Percentiles rank a stretch among this genome's conserved stretches.
These are phyloP conservation scores for Catostylus mosaicus DNA, from an alignment of 30 jellyfish, hydroid and myxozoan genomes.

Conservation along the genomic window DNA sequence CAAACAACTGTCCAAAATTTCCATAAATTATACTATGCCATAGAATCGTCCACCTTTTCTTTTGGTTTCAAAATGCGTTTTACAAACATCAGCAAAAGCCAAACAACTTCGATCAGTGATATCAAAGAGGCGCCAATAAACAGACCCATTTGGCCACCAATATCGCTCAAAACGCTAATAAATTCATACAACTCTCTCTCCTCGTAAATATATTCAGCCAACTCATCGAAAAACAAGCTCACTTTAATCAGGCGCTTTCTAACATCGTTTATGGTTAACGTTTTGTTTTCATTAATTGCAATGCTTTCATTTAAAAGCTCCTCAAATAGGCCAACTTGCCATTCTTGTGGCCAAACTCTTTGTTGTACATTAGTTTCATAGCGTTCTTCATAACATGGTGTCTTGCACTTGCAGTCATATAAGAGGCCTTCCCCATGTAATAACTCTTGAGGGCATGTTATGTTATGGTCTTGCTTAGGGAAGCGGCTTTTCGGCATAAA, in stretches of 20 bases:
- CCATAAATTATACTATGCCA: too few species aligned
- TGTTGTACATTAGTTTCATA: constrained; percentile 24
- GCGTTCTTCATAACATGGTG: constrained; percentile 37
- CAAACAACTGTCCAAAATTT: too few species aligned
- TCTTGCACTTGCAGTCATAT: constrained; percentile 15
- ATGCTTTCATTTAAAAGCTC: background rate
- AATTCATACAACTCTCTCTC: too few species aligned
- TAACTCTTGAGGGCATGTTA: background rate
- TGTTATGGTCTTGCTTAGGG: background rate
- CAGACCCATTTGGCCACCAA: too few species aligned
- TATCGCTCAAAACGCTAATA: too few species aligned
- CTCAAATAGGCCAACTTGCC: constrained; percentile 37
- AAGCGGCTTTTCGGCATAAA: background rate
- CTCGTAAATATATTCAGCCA: too few species aligned
- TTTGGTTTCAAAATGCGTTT: too few species aligned
- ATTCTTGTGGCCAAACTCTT: constrained; percentile 55
- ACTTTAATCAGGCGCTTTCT: constrained; percentile 5
- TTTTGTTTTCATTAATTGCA: background rate
- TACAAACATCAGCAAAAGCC: too few species aligned
- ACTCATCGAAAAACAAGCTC: too few species aligned
- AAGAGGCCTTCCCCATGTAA: background rate
- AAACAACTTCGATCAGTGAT: too few species aligned
- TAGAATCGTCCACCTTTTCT: too few species aligned
- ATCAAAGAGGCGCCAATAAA: too few species aligned
- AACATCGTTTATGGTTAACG: background rate